A percentile compares a stretch with the other conserved stretches of the same genome.
Conservation (phyloP, 2,888 invertebrate genomes). For the Habrosyne pyritoides region DNA sequence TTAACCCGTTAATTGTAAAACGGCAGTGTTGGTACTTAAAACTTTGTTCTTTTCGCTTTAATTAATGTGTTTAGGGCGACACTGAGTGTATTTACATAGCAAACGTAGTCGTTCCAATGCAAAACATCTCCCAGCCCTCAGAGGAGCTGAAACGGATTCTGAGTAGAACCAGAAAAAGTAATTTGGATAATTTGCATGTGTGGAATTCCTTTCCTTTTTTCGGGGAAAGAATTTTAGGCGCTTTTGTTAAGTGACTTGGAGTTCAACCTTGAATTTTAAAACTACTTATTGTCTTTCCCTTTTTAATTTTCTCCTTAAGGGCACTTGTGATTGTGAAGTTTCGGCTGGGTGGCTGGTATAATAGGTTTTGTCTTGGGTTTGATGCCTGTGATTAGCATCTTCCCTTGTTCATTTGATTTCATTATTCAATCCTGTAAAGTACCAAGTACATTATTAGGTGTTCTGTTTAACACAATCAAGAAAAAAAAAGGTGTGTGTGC, state of each 20-base stretch:
- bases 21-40: neutral
- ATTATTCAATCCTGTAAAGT: too few species aligned
- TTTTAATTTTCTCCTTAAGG: too few species aligned
- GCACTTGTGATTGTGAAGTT: too few species aligned
- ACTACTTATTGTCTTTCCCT: neutral
- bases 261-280: neutral
- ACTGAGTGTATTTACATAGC: neutral
- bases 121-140: neutral
- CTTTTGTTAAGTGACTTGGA: neutral
- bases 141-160: neutral
- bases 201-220: conserved; percentile 1
- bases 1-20: neutral
- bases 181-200: conserved; percentile 6
- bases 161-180: conserved; percentile 7
- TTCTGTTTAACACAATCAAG: too few species aligned
- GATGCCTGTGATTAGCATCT: too few species aligned
- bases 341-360: too few species aligned
- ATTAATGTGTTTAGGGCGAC: neutral
- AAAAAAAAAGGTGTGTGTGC: too few species aligned
- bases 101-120: neutral
- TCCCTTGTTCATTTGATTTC: too few species aligned
- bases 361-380: too few species aligned
- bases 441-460: too few species aligned
- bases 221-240: neutral
- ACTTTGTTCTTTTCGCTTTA: neutral